Evolutionary conservation across 2,888 invertebrate genomes (phyloP).

Genomic region (Adineta ricciae): DNA sequence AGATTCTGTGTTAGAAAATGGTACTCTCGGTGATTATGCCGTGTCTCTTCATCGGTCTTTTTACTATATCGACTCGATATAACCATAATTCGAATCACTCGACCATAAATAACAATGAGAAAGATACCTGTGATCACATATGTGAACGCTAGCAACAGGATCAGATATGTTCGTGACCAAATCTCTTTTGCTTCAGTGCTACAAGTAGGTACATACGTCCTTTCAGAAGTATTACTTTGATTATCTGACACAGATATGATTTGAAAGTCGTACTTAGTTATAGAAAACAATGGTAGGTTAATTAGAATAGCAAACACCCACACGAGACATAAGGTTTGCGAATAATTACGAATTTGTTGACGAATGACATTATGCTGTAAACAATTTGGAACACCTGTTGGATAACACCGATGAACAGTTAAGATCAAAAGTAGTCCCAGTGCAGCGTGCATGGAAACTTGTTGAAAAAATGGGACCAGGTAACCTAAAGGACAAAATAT

Average conservation of each 20-base stretch:
- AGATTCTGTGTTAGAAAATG: background rate
- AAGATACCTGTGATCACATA: background rate
- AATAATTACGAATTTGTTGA: background rate
- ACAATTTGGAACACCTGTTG: background rate
- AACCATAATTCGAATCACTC: background rate
- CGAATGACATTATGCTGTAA: background rate
- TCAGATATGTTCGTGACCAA: background rate
- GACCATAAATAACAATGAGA: constrained; percentile 22
- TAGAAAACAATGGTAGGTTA: background rate
- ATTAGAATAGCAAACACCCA: background rate
- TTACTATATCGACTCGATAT: background rate
- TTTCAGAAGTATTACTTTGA: background rate
- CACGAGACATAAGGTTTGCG: background rate
- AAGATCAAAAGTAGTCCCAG: background rate
- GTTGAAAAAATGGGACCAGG: background rate
- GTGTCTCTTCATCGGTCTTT: background rate
- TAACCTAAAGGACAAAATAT: background rate
- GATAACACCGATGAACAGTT: constrained; percentile 22
- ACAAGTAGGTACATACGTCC: background rate
- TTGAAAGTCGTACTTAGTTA: background rate
- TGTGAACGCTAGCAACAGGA: background rate
- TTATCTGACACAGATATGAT: background rate
- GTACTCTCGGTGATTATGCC: background rate
- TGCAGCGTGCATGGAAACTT: background rate
- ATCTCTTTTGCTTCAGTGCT: background rate